A percentile compares a stretch with the other conserved stretches of the same genome.
phyloP scores from a whole-genome alignment of 2,797 vertebrate genomes.

The Nyctibius grandis region DNA sequence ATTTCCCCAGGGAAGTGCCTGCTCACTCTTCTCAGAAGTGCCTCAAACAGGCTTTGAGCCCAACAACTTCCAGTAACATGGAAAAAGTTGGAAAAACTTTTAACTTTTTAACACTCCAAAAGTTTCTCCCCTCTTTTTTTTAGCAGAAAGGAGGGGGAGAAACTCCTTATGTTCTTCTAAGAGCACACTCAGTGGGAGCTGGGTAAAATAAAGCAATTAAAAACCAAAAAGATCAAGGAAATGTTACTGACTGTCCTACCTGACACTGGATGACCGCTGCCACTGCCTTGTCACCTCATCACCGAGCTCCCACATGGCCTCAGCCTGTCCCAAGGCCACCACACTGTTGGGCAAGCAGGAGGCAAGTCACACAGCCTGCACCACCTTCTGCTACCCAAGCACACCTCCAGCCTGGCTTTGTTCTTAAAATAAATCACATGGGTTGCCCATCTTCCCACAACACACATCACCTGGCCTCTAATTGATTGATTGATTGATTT shows the following conservation, averaged over 20 bases:
- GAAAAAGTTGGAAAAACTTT: no score
- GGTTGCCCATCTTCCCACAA: neutral
- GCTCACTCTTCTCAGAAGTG: neutral
- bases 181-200: rapidly evolving
- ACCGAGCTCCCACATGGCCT: neutral
- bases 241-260: neutral
- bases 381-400: neutral
- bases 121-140: no score
- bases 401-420: rapidly evolving
- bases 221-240: neutral
- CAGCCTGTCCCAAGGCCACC: neutral
- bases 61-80: slow-evolving; percentile 31
- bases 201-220: neutral
- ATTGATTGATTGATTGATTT: neutral
- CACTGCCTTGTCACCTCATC: rapidly evolving
- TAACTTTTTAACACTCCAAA: no score
- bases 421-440: neutral
- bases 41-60: slow-evolving; percentile 29
- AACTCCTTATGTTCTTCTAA: neutral
- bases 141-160: neutral
- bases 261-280: rapidly evolving
- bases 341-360: neutral
- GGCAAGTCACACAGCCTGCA: no score
- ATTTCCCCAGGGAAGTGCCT: neutral
- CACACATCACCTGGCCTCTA: no score